Evolutionary conservation across 2,113 vertebrate species (phyloP).

Genomic region (Anthoscopus minutus): DNA sequence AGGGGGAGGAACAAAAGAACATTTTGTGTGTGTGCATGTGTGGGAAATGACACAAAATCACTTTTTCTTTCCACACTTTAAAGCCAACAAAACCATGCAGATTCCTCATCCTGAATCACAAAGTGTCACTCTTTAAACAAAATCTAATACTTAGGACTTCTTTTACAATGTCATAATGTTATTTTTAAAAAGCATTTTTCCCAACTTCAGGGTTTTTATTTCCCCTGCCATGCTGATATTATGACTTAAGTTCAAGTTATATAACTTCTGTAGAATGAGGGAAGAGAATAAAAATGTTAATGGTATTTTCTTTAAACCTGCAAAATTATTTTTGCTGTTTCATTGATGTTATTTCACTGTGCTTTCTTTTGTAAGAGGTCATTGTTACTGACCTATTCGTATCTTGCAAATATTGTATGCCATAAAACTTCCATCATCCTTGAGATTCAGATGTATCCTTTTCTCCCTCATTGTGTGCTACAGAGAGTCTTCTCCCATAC

Average conservation of each 20-base stretch:
- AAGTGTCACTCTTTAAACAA: neutral
- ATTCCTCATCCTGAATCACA: neutral
- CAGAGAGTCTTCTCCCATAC: neutral
- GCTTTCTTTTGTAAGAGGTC: neutral
- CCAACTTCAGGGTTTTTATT: neutral
- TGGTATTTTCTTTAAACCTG: neutral
- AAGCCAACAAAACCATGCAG: neutral
- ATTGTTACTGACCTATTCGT: neutral
- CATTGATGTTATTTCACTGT: neutral
- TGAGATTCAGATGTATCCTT: neutral
- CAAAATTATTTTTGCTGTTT: constrained; percentile 2
- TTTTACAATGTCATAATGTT: neutral
- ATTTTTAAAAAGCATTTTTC: neutral
- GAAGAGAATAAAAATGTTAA: neutral
- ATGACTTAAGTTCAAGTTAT: neutral
- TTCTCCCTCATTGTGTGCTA: neutral
- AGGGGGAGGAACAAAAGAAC: neutral
- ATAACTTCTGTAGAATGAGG: neutral
- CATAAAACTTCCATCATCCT: neutral
- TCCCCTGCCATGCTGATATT: neutral
- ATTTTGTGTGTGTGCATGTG: neutral
- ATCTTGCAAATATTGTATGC: neutral
- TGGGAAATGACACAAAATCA: neutral
- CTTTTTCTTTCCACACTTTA: neutral
- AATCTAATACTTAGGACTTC: neutral